Evolutionary conservation across 2,888 invertebrate genomes (phyloP).

Genomic region (Epinotia bilunana): DNA sequence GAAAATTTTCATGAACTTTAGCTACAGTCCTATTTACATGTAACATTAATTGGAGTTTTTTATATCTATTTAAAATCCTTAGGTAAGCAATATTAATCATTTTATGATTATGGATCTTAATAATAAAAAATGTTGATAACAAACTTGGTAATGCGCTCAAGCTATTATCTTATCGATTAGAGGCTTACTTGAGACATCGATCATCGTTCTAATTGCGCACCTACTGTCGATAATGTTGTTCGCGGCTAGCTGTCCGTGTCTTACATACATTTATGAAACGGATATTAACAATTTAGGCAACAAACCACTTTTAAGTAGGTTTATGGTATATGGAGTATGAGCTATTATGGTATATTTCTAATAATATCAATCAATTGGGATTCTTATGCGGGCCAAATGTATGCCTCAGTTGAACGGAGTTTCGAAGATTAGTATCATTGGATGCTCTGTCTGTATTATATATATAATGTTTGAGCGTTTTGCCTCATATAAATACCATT

Average conservation of each 20-base stretch:
- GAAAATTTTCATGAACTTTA: neutral
- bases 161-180: constrained; percentile 43
- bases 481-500: no score
- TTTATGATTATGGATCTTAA: constrained; percentile 44
- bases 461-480: no score
- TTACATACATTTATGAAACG: neutral
- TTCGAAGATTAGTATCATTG: no score
- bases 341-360: no score
- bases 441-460: no score
- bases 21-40: neutral
- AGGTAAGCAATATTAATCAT: constrained; percentile 34
- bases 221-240: constrained; percentile 41
- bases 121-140: constrained; percentile 40
- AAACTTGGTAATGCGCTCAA: constrained; percentile 42
- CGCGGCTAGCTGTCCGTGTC: constrained; percentile 11
- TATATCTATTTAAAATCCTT: constrained; percentile 8
- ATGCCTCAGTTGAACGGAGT: no score
- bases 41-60: constrained; percentile 19
- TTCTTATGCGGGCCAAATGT: no score
- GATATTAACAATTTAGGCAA: no score
- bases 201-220: constrained; percentile 45
- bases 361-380: no score
- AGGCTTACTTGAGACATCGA: constrained; percentile 45
- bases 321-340: no score
- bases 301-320: no score